phyloP scores from a whole-genome alignment of 2,797 vertebrate species.

The Anomalospiza imberbis region DNA sequence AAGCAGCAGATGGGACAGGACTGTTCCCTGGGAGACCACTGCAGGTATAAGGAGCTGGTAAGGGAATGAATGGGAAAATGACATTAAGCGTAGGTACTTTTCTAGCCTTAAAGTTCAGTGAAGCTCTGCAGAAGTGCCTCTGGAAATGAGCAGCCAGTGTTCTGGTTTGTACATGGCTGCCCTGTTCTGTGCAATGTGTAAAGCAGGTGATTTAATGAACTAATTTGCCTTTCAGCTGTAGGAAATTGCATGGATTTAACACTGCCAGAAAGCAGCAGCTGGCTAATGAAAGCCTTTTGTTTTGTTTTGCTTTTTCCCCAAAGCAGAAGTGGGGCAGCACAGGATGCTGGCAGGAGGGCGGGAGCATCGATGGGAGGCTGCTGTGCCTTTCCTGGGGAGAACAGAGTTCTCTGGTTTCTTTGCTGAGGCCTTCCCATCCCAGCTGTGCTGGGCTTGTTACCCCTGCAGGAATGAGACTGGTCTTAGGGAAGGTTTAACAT shows the following conservation, averaged over 20 bases:
- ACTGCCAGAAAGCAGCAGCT: neutral
- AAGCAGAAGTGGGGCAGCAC: neutral
- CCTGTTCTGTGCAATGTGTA: neutral
- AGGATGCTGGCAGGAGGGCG: neutral
- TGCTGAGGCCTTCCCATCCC: neutral
- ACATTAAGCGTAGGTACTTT: neutral
- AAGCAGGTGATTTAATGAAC: neutral
- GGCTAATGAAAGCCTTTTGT: neutral
- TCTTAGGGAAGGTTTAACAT: neutral
- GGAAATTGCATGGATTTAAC: neutral
- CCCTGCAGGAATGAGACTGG: neutral
- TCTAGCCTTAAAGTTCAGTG: neutral
- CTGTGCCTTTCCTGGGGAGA: neutral
- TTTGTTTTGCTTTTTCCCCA: rapidly evolving
- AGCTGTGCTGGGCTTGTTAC: neutral
- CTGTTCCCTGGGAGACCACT: neutral
- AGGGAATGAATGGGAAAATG: neutral
- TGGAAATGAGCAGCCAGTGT: neutral
- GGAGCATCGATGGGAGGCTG: neutral
- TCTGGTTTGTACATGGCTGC: neutral
- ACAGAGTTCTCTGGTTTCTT: neutral
- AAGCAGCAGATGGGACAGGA: neutral
- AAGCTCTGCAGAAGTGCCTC: neutral
- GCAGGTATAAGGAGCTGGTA: neutral
- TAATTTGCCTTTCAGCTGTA: neutral